A percentile compares a stretch with the other conserved stretches of the same genome.
phyloP scores from a whole-genome alignment of 2,888 invertebrate genomes.

The Heliconius aoede region DNA sequence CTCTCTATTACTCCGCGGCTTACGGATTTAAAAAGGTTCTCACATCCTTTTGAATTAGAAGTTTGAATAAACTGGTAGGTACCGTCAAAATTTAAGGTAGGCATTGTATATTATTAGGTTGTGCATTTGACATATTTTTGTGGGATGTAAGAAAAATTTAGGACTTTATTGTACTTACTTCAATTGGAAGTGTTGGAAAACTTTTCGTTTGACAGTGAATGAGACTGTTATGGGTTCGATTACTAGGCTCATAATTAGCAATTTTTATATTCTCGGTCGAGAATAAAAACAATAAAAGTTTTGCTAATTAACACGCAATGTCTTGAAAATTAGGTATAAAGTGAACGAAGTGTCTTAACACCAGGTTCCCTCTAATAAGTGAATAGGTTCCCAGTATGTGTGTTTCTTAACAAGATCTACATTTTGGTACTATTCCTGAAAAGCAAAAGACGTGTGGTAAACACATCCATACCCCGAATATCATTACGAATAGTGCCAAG shows the following conservation, averaged over 20 bases:
- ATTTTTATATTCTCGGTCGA: no score
- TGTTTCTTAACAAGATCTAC: no score
- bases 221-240: background rate
- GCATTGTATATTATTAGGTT: background rate
- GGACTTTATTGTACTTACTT: background rate
- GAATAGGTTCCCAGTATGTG: no score
- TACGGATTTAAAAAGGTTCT: conserved; percentile 16
- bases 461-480: conserved; percentile 30
- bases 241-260: background rate
- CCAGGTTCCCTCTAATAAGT: background rate
- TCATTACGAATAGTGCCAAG: conserved; percentile 41
- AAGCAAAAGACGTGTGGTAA: conserved; percentile 1
- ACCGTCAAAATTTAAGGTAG: background rate
- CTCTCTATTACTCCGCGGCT: background rate
- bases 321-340: background rate
- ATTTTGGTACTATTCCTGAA: background rate
- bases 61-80: conserved; percentile 9
- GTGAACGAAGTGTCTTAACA: background rate
- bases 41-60: conserved; percentile 9
- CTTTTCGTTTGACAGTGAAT: background rate
- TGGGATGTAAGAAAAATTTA: background rate
- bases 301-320: background rate
- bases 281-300: no score
- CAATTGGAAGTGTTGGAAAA: background rate
- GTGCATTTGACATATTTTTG: background rate